phyloP scores from a whole-genome alignment of 2,888 invertebrate genomes.

The Mamestra brassicae region DNA sequence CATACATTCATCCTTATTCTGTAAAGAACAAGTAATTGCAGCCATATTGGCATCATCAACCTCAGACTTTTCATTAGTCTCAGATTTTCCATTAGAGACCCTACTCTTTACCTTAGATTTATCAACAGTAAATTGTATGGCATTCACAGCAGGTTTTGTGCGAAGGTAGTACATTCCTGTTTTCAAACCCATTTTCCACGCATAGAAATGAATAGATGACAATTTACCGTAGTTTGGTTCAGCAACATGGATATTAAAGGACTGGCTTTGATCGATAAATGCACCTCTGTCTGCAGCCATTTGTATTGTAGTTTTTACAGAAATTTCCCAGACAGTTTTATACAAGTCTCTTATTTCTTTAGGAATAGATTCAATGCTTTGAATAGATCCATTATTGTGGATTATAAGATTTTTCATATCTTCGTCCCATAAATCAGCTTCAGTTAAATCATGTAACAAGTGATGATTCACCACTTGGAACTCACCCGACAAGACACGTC shows the following conservation, averaged over 20 bases:
- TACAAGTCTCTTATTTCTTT: slow-evolving; percentile 96
- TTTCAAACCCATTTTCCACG: slow-evolving; percentile 99
- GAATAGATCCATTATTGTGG: slow-evolving; percentile 97
- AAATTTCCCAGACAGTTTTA: slow-evolving; percentile 99
- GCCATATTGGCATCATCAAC: slow-evolving; percentile 91
- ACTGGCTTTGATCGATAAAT: slow-evolving; percentile 99
- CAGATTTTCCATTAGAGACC: slow-evolving; percentile 75
- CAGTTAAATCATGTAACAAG: slow-evolving; percentile 97
- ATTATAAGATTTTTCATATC: slow-evolving; percentile 98
- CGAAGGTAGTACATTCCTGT: slow-evolving; percentile 99
- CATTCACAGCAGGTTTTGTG: slow-evolving; percentile 98
- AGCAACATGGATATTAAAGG: slow-evolving; percentile 99
- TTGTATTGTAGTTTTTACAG: slow-evolving; percentile 97
- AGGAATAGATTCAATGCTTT: slow-evolving; percentile 96
- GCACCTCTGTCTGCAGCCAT: slow-evolving; percentile 99
- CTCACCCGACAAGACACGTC: slow-evolving; percentile 98
- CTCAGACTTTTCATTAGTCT: slow-evolving; percentile 77
- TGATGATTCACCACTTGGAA: slow-evolving; percentile 99
- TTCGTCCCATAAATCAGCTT: slow-evolving; percentile 97
- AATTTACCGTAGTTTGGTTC: slow-evolving; percentile 98
- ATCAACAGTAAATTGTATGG: slow-evolving; percentile 99
- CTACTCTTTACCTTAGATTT: slow-evolving; percentile 90
- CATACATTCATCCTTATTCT: slow-evolving; percentile 96
- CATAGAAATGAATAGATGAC: slow-evolving; percentile 99
- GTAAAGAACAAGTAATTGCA: slow-evolving; percentile 95